Conservation (phyloP, 2,797 vertebrate species). For the Chrysolophus pictus region DNA sequence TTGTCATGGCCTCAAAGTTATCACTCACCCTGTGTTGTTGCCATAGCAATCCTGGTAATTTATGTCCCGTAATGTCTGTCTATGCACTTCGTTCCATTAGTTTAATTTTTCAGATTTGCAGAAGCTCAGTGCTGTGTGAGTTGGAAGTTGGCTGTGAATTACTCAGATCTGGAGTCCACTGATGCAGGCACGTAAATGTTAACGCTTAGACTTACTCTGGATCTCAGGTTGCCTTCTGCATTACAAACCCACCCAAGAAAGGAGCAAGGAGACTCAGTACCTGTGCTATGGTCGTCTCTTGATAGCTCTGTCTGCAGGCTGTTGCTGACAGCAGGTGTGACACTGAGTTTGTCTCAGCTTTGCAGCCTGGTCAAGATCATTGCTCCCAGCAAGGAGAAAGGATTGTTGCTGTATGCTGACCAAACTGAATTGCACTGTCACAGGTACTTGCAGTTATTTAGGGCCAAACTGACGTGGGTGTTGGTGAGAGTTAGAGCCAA, state of each 20-base stretch:
- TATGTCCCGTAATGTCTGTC: slow-evolving; percentile 22
- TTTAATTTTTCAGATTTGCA: slow-evolving; percentile 7
- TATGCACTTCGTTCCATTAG: neutral
- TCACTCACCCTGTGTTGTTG: slow-evolving; percentile 38
- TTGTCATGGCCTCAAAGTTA: slow-evolving; percentile 37
- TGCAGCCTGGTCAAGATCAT: neutral
- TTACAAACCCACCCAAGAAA: neutral
- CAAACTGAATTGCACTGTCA: neutral
- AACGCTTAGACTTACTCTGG: neutral
- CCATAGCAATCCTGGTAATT: slow-evolving; percentile 59
- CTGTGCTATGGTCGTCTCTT: neutral
- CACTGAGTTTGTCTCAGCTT: neutral
- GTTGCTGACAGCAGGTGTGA: neutral
- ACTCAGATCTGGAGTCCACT: neutral
- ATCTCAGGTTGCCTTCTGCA: neutral
- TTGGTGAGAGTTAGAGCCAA: neutral
- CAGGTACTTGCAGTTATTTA: neutral
- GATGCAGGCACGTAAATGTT: neutral
- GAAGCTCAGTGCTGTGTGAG: neutral
- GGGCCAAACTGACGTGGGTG: neutral
- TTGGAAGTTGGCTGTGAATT: slow-evolving; percentile 26
- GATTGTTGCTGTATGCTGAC: neutral
- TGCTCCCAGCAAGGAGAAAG: neutral
- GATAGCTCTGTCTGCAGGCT: neutral
- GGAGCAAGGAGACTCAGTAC: neutral